Evolutionary conservation across 2,797 vertebrate species (phyloP).

Genomic region (Manis crassicaudata): DNA sequence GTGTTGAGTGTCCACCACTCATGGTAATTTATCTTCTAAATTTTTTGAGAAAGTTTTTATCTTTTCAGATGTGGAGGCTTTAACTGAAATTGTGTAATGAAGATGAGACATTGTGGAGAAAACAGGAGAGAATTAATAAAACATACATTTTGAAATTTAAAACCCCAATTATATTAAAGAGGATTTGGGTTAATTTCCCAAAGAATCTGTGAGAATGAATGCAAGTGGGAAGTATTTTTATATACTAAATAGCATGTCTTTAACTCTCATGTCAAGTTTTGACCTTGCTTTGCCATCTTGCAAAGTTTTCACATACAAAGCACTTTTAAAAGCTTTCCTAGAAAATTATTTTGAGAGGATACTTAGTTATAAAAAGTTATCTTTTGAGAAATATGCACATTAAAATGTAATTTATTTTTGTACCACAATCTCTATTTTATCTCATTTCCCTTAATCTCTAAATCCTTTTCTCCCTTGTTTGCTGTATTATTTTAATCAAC

Average conservation of each 20-base stretch:
- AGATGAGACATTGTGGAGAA: neutral
- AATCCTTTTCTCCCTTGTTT: neutral
- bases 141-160: neutral
- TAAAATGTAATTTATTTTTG: neutral
- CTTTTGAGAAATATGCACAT: neutral
- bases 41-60: neutral
- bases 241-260: neutral
- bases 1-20: neutral
- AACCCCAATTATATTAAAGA: neutral
- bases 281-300: neutral
- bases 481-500: neutral
- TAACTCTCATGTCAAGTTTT: neutral
- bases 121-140: neutral
- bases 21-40: neutral
- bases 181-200: neutral
- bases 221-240: neutral
- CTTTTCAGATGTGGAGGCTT: neutral
- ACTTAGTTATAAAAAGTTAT: neutral
- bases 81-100: neutral
- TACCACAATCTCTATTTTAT: neutral
- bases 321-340: slow-evolving; percentile 1
- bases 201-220: neutral
- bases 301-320: neutral
- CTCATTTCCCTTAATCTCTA: neutral
- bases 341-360: neutral